These are phyloP conservation scores for Serilophus lunatus DNA, from an alignment of 2,113 vertebrate species.

Conservation along the genomic window DNA sequence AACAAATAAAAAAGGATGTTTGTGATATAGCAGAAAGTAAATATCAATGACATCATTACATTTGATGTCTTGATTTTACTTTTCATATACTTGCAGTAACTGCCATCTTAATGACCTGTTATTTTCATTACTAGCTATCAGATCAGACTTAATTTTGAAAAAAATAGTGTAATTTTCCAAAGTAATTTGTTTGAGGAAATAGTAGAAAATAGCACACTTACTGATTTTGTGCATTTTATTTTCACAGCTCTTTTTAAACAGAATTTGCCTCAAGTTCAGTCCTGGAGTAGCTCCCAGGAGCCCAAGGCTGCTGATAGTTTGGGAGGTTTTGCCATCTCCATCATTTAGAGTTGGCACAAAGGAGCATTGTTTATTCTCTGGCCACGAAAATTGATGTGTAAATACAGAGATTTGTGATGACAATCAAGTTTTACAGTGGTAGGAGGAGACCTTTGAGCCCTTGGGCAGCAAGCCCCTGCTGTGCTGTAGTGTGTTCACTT, in stretches of 20 bases:
- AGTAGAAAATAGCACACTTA: neutral
- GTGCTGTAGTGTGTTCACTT: neutral
- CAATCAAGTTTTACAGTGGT: neutral
- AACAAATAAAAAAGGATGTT: neutral
- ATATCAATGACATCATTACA: neutral
- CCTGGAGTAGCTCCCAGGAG: neutral
- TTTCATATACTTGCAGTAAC: neutral
- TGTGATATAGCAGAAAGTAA: neutral
- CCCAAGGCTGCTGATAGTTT: neutral
- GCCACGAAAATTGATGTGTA: neutral
- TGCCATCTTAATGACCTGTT: slow-evolving; percentile 8
- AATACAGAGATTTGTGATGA: neutral
- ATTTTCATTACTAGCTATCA: slow-evolving; percentile 9
- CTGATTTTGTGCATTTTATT: neutral
- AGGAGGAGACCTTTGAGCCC: neutral
- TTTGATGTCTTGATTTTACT: neutral
- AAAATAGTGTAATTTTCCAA: neutral
- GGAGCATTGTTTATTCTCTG: neutral
- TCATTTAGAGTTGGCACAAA: neutral
- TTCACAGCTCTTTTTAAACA: neutral
- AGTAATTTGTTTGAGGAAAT: slow-evolving; percentile 1
- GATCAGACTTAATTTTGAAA: slow-evolving; percentile 14
- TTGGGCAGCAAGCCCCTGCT: neutral
- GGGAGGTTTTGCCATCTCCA: neutral
- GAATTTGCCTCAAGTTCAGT: neutral